phyloP scores from a whole-genome alignment of 2,797 vertebrate genomes.

The Pantherophis vulpinus region DNA sequence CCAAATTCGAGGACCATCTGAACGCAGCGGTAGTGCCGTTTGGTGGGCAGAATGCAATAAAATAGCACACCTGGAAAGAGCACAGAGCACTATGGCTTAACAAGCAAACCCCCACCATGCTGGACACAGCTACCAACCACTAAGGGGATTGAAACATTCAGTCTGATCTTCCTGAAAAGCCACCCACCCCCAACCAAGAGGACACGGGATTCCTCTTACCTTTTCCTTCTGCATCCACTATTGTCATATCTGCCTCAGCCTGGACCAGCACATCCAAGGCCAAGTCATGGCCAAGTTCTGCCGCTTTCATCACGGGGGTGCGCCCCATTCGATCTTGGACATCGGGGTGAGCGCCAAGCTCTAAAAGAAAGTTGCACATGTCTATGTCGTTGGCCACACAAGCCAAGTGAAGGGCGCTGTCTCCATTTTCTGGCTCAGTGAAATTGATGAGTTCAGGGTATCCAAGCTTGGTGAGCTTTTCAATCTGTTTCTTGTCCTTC shows the following conservation, averaged over 20 bases:
- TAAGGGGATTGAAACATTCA: not conserved
- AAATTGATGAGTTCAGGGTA: constrained; percentile 84
- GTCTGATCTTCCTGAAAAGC: not conserved
- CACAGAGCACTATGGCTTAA: constrained; percentile 31
- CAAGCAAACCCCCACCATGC: not conserved
- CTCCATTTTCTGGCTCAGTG: constrained; percentile 81
- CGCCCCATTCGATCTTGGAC: constrained; percentile 79
- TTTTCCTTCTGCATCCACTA: constrained; percentile 84
- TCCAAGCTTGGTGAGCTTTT: constrained; percentile 80
- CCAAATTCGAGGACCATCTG: constrained; percentile 76
- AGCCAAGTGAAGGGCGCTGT: constrained; percentile 81
- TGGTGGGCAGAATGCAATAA: constrained; percentile 86
- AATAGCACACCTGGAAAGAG: constrained; percentile 83
- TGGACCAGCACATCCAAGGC: constrained; percentile 77
- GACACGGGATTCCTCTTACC: constrained; percentile 66
- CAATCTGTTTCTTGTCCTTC: constrained; percentile 77
- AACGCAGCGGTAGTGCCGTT: constrained; percentile 79
- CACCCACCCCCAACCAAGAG: not conserved
- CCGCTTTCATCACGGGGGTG: constrained; percentile 85
- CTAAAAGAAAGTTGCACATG: constrained; percentile 82
- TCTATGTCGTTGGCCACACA: constrained; percentile 78
- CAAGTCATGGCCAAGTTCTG: constrained; percentile 81
- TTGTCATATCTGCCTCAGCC: constrained; percentile 77
- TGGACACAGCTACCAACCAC: not conserved
- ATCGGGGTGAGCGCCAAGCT: constrained; percentile 78